These are phyloP conservation scores for Drosophila sp. DNA, from an alignment of 1,140 invertebrate species.

Conservation along the genomic window DNA sequence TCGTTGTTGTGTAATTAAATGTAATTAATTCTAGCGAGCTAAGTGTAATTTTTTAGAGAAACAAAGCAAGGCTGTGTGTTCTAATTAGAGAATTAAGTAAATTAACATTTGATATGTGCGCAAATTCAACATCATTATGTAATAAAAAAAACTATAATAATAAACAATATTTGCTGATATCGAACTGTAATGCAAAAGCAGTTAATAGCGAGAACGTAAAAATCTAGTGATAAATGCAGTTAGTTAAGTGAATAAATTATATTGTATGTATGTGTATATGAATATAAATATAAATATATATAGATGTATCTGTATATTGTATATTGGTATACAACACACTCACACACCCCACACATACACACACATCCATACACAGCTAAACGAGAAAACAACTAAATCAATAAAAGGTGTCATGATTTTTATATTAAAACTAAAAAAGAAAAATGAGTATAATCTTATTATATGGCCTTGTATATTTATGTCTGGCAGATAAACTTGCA, in stretches of 20 bases:
- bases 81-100: conserved; percentile 69
- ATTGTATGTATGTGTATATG: conserved; percentile 39
- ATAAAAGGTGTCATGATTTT: conserved; percentile 82
- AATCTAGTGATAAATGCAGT: conserved; percentile 75
- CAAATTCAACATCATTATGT: conserved; percentile 22
- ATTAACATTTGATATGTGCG: conserved; percentile 44
- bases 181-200: conserved; percentile 26
- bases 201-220: conserved; percentile 73
- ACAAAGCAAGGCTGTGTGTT: conserved; percentile 85
- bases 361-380: conserved; percentile 33
- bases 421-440: conserved; percentile 59
- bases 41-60: conserved; percentile 83
- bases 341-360: conserved; percentile 8
- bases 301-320: conserved; percentile 55
- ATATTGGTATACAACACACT: conserved; percentile 52
- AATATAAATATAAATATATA: conserved; percentile 45
- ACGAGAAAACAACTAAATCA: conserved; percentile 69
- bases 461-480: conserved; percentile 15
- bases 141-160: conserved; percentile 14
- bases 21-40: conserved; percentile 55
- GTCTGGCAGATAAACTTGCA: conserved; percentile 45
- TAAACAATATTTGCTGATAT: conserved; percentile 56
- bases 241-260: conserved; percentile 63
- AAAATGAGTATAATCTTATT: conserved; percentile 25
- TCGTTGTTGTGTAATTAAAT: conserved; percentile 66